Base-by-base conservation (phyloP, 2,797 vertebrate species). In the Sebastes nivosus region DNA sequence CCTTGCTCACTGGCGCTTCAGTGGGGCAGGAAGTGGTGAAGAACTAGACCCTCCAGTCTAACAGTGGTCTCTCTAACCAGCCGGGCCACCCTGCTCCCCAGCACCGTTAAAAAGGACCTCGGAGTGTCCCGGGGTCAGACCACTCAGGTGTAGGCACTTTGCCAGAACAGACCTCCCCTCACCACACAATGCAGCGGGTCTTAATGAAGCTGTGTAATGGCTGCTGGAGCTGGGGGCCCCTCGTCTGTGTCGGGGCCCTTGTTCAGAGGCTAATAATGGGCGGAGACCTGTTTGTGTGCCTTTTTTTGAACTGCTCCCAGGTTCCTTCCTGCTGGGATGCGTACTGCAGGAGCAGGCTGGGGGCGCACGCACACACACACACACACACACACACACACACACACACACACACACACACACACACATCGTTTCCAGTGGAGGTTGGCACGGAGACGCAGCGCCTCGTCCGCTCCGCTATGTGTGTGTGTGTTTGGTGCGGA, bases 261-360 rank as follows among this genome's bases (percentile, higher is more conserved):
- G 86, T 81, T 84, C 69, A 22, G 63, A 60, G 80, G 77, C 82
- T 72, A 79, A 90, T 72, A 80, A 90, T 89, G 93, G 94, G 93
- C 89, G 92, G 93, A 79, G 93, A 92, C 82, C 91, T 80, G 85
- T 84, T 88, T 87, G 80, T 91, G 71, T 83, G 80, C 79, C 50
- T 86, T 90, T 88, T 88, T 83, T 80, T 86, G 4, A 84, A 92
- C 87, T 73, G 61, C 80, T 89, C 72, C 46, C 75, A 38, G 87
- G 77, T 89, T 72, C 91, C 87, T 89, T 72, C 91, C 87, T 79
- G 89, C 91, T 91, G 90, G 72, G 92, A 87, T 88, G 91, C 86
- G 84, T 88, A 83, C 89, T 91, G 93, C 92, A 92, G 91, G 77
- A 92, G 87, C 80, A 86, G 83, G 80, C 81, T 85, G 82, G 88